Percentiles rank a stretch among this genome's conserved stretches.
Evolutionary conservation across 2,113 vertebrate species (phyloP).

Genomic region (Oreochromis tanganicae): DNA sequence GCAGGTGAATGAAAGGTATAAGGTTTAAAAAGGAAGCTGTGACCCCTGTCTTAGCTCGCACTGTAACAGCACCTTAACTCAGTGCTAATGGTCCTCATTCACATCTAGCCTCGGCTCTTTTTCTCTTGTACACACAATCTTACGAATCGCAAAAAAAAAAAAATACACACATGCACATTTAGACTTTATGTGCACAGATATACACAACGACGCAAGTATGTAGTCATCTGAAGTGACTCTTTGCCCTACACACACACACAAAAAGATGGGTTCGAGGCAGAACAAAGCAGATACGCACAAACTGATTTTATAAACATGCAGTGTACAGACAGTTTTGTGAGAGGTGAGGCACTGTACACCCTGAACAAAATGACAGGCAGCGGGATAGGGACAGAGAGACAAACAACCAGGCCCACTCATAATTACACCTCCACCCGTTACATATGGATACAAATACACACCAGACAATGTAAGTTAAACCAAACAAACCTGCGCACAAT

Average conservation of each 20-base stretch:
- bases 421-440: not conserved
- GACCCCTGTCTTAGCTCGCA: constrained; percentile 30
- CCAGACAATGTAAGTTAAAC: not conserved
- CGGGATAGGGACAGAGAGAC: not conserved
- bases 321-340: not conserved
- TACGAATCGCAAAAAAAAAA: not conserved
- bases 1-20: not conserved
- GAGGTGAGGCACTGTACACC: not conserved
- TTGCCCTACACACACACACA: not conserved
- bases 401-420: not conserved
- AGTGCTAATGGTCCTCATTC: constrained; percentile 39
- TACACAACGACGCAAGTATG: not conserved
- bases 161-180: not conserved
- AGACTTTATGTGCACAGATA: not conserved
- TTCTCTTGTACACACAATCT: not conserved
- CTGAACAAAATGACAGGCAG: not conserved
- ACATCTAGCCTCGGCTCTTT: not conserved
- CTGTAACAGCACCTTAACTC: constrained; percentile 29
- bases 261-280: not conserved
- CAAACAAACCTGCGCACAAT: not conserved
- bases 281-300: not conserved
- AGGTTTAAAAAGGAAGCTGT: constrained; percentile 14
- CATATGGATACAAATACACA: not conserved
- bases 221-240: not conserved
- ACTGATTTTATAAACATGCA: not conserved